Percentiles rank a stretch among this genome's conserved stretches.
Conservation (phyloP, 2,888 invertebrate genomes). For the Chirona hameri region DNA sequence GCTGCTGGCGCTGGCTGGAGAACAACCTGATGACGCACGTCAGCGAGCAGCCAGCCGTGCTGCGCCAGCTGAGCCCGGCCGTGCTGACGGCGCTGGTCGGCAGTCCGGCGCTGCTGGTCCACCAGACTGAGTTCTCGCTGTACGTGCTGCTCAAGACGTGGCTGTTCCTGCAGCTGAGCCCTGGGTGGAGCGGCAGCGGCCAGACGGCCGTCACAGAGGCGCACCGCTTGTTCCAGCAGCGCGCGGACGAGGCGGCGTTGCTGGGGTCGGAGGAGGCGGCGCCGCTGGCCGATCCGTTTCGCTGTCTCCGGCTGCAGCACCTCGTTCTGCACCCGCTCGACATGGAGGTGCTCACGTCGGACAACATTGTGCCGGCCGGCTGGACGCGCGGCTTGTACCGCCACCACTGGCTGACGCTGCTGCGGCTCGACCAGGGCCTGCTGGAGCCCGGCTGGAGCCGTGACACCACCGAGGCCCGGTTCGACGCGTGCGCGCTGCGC, state of each 20-base stretch:
- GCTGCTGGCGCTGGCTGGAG: slow-evolving; percentile 44
- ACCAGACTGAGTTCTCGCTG: slow-evolving; percentile 73
- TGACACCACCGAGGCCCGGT: slow-evolving; percentile 50
- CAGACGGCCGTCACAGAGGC: slow-evolving; percentile 44
- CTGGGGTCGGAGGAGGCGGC: slow-evolving; percentile 53
- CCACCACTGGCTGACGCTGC: slow-evolving; percentile 65
- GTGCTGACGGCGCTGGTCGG: slow-evolving; percentile 62
- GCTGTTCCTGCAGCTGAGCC: slow-evolving; percentile 58
- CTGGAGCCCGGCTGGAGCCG: slow-evolving; percentile 50
- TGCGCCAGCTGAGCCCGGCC: slow-evolving; percentile 43
- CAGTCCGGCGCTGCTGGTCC: slow-evolving; percentile 64
- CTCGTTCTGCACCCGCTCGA: slow-evolving; percentile 67
- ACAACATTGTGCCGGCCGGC: slow-evolving; percentile 63
- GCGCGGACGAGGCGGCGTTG: slow-evolving; percentile 40
- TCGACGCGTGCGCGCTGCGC: slow-evolving; percentile 56
- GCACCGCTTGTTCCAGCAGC: slow-evolving; percentile 50
- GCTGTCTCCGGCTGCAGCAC: slow-evolving; percentile 62
- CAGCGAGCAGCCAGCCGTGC: not conserved
- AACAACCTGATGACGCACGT: slow-evolving; percentile 39
- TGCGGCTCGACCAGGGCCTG: slow-evolving; percentile 64
- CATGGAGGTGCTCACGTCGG: slow-evolving; percentile 61
- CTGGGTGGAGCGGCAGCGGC: slow-evolving; percentile 48
- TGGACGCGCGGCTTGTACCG: slow-evolving; percentile 56
- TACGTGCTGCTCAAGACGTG: slow-evolving; percentile 67
- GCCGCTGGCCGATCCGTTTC: slow-evolving; percentile 59